These are phyloP conservation scores for Serranus cabrilla DNA, from an alignment of 2,797 vertebrate species.

Conservation along the genomic window DNA sequence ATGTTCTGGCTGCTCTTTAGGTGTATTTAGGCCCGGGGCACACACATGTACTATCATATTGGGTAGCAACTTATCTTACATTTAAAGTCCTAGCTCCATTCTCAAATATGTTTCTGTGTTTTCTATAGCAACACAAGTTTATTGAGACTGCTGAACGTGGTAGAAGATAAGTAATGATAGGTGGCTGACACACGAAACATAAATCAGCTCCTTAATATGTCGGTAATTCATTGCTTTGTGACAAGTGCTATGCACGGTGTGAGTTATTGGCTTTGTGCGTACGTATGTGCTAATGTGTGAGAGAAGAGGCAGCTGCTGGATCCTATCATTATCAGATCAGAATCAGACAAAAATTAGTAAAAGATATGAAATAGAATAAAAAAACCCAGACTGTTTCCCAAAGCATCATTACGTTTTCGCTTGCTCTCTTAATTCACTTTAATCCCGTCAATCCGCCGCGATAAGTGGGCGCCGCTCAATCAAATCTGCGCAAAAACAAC, in stretches of 20 bases:
- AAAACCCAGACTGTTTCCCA: slow-evolving; percentile 22
- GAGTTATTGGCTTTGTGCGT: slow-evolving; percentile 38
- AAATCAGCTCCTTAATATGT: slow-evolving; percentile 61
- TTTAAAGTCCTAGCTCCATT: too few relatives aligned
- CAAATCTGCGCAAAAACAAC: slow-evolving; percentile 48
- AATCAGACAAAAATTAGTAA: slow-evolving; percentile 14
- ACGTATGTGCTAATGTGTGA: slow-evolving; percentile 32
- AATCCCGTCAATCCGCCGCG: slow-evolving; percentile 32
- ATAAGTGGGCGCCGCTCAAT: slow-evolving; percentile 44
- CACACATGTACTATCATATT: slow-evolving; percentile 8
- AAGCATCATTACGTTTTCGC: slow-evolving; percentile 13
- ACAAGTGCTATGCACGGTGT: slow-evolving; percentile 37
- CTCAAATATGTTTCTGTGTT: neutral
- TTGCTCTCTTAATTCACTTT: slow-evolving; percentile 42
- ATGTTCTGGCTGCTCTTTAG: slow-evolving; percentile 6
- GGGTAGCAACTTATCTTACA: neutral
- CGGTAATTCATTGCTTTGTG: slow-evolving; percentile 49
- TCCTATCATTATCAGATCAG: slow-evolving; percentile 23
- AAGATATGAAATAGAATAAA: slow-evolving; percentile 2
- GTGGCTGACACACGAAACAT: slow-evolving; percentile 39
- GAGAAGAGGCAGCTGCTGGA: slow-evolving; percentile 63
- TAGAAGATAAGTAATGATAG: slow-evolving; percentile 28
- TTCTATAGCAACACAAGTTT: slow-evolving; percentile 1
- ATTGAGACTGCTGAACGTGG: slow-evolving; percentile 9
- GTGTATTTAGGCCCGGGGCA: neutral